Base-by-base conservation (phyloP, 1,140 invertebrate genomes). In the Antheraea pernyi region DNA sequence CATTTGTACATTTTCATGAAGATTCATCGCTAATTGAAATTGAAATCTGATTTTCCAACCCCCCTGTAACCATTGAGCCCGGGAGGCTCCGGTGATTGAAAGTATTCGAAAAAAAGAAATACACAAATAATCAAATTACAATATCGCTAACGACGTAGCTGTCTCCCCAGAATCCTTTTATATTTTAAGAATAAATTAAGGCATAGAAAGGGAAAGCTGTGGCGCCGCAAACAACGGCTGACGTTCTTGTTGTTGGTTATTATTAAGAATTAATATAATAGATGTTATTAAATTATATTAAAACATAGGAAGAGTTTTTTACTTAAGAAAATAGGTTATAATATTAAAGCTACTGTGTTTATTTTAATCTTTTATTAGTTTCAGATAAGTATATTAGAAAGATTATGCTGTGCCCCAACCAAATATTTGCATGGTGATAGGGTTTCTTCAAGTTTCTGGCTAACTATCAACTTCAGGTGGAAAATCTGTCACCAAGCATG, bases 81-180 rank as follows among this genome's bases (percentile, higher is more conserved):
- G 77, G 60, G 58, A 30, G 75, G 74, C 75, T 78, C 75, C 72
- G 78, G 86, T 91, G 88, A 92, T 91, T 91, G 90, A 92, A 92
- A 90, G 88, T 89, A 89, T 91, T 89, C 84, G 82, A 78, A 89
- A 89, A 86, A 91, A 92, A 91, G 11, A 53, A 53, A 53, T 42
- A 53, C 85, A 92, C 88, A 92, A 92, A 92, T 92, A 92, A 92
- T 92, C 86, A 91, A 92, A 92, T 92, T 92, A 92, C 90, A 90
- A 92, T 91, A 92, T 91, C 84, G 86, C 84, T 91, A 91, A 91
- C 89, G 88, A 91, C 79, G 84, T 70, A 68, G 70, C 68, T 80
- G 77, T 80, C 82, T 86, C 84, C 83, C 82, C 80, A 81, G 83
- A 90, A 91, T 91, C 88, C 89, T 91, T 91, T 90, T 91, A 90